These are phyloP conservation scores for Aphidius ervi DNA, from an alignment of 1,140 invertebrate genomes.

Conservation along the genomic window DNA sequence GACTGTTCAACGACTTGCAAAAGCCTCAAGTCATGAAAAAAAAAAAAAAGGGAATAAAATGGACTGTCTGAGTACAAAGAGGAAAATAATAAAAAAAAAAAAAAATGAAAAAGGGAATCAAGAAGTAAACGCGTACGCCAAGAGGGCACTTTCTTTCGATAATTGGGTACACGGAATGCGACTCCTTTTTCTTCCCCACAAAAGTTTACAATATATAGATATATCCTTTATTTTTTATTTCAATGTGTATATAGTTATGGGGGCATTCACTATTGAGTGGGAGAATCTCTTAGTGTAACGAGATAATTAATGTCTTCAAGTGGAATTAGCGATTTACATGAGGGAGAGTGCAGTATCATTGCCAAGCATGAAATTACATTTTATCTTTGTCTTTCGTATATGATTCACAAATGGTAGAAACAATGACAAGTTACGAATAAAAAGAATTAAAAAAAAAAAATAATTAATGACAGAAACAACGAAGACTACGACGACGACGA, in stretches of 20 bases:
- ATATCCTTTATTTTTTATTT: constrained; percentile 4
- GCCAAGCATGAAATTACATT: constrained; percentile 13
- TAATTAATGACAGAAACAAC: constrained; percentile 9
- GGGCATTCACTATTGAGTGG: constrained; percentile 18
- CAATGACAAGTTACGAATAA: too few species aligned
- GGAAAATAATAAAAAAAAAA: constrained; percentile 4
- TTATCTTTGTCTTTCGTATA: constrained; percentile 31
- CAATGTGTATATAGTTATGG: neutral
- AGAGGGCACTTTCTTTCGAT: constrained; percentile 34
- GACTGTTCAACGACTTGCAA: too few species aligned
- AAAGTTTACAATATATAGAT: constrained; percentile 20
- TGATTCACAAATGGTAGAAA: constrained; percentile 8
- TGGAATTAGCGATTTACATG: constrained; percentile 49
- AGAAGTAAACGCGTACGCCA: constrained; percentile 17
- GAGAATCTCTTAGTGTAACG: constrained; percentile 32
- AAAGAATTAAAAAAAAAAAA: too few species aligned
- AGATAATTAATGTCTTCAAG: constrained; percentile 46
- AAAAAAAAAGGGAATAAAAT: neutral
- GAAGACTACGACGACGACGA: neutral
- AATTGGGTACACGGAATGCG: constrained; percentile 47
- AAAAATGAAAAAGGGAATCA: neutral
- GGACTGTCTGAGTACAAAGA: constrained; percentile 2
- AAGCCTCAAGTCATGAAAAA: neutral
- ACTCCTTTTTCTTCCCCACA: constrained; percentile 34
- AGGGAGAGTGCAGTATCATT: constrained; percentile 21